A percentile compares a stretch with the other conserved stretches of the same genome.
These are phyloP conservation scores for Drosophila colorata DNA, from an alignment of 2,888 invertebrate species.

Conservation along the genomic window DNA sequence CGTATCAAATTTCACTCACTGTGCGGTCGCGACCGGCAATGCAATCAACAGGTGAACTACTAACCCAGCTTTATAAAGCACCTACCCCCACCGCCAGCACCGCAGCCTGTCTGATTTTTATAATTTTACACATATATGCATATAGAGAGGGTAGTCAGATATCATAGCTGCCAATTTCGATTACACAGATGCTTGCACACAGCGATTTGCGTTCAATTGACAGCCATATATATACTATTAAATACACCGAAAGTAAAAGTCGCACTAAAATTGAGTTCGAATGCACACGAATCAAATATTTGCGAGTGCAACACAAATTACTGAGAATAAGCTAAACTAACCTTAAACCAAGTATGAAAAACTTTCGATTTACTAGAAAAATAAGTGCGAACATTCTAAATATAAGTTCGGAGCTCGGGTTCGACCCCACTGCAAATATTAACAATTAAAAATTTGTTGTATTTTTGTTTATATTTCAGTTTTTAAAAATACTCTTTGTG, in stretches of 20 bases:
- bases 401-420: too few relatives aligned
- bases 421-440: too few relatives aligned
- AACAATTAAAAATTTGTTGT: too few relatives aligned
- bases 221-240: background rate
- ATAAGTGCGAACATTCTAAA: too few relatives aligned
- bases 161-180: slow-evolving; percentile 32
- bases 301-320: too few relatives aligned
- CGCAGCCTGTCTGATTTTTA: background rate
- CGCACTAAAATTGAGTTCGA: background rate
- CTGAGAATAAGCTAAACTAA: too few relatives aligned
- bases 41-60: slow-evolving; percentile 67
- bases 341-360: too few relatives aligned
- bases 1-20: slow-evolving; percentile 56
- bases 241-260: background rate
- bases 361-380: too few relatives aligned
- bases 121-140: background rate
- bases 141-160: slow-evolving; percentile 4
- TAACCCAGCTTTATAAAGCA: slow-evolving; percentile 58
- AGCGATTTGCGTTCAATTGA: slow-evolving; percentile 5
- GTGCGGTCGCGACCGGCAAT: slow-evolving; percentile 41
- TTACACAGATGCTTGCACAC: slow-evolving; percentile 50
- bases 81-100: background rate
- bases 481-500: too few relatives aligned
- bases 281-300: too few relatives aligned
- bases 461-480: too few relatives aligned